phyloP scores from a whole-genome alignment of 2,797 vertebrate species.

The Leptodactylus fallax region DNA sequence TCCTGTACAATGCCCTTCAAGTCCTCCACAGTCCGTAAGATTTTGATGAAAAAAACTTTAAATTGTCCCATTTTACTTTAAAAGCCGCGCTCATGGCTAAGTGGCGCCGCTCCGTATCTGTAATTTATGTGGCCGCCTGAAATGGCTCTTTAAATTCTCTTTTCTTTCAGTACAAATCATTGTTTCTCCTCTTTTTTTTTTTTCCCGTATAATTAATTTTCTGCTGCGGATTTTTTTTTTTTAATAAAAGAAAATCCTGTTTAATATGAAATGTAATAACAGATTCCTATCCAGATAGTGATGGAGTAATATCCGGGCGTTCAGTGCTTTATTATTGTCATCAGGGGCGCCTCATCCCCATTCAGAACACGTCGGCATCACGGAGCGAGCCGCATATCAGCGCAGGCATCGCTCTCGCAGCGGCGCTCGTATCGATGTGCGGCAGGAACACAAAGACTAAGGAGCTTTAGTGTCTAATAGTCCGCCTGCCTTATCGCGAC shows the following conservation, averaged over 20 bases:
- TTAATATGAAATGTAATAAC: constrained; percentile 36
- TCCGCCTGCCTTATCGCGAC: not conserved
- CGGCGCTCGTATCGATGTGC: constrained; percentile 11
- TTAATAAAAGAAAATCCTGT: constrained; percentile 22
- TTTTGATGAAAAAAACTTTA: not conserved
- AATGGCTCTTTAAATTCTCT: not conserved
- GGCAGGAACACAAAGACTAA: not conserved
- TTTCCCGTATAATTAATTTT: constrained; percentile 26
- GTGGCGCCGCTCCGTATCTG: too few relatives aligned
- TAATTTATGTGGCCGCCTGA: not conserved
- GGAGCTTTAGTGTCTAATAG: not conserved
- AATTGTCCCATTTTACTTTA: too few relatives aligned
- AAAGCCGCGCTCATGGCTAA: too few relatives aligned
- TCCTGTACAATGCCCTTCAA: too few relatives aligned
- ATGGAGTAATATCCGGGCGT: constrained; percentile 2
- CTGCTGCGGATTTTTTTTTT: not conserved
- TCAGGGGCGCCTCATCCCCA: not conserved
- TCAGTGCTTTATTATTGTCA: constrained; percentile 29
- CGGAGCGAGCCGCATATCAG: constrained; percentile 8
- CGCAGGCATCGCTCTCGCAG: constrained; percentile 5
- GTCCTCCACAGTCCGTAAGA: not conserved
- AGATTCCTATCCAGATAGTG: constrained; percentile 29
- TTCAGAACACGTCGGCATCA: constrained; percentile 30
- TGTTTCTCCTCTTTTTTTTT: not conserved
- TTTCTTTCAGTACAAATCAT: not conserved